Percentiles rank a stretch among this genome's conserved stretches.
Conservation (phyloP, 2,888 invertebrate species). For the Andrena praecox region DNA sequence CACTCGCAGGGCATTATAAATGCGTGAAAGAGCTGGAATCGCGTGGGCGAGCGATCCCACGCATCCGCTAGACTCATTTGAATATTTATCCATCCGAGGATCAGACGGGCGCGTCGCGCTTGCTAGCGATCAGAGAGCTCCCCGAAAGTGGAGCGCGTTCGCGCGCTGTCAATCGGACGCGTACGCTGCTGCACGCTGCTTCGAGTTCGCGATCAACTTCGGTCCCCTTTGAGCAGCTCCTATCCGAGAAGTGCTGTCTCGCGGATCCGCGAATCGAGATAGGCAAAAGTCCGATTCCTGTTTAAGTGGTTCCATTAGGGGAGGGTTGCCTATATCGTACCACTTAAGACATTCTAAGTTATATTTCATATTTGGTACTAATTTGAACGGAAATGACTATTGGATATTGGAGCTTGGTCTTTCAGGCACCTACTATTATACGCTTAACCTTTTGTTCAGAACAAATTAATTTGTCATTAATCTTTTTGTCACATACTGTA, state of each 20-base stretch:
- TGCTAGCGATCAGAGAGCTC: constrained; percentile 21
- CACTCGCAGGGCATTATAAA: constrained; percentile 55
- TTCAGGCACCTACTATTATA: too few relatives aligned
- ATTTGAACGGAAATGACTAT: too few relatives aligned
- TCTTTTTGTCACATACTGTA: too few relatives aligned
- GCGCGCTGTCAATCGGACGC: constrained; percentile 9
- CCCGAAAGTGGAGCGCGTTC: constrained; percentile 46
- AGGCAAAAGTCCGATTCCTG: not conserved
- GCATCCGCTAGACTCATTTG: constrained; percentile 68
- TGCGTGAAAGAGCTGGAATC: constrained; percentile 58
- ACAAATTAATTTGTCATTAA: too few relatives aligned
- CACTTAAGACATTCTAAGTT: too few relatives aligned
- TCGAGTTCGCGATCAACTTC: not conserved
- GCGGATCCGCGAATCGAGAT: not conserved
- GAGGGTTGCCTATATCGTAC: too few relatives aligned
- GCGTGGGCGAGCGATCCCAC: constrained; percentile 74
- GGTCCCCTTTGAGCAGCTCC: not conserved
- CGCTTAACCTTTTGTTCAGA: too few relatives aligned
- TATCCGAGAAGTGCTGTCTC: not conserved
- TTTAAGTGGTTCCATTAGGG: too few relatives aligned
- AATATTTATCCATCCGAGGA: constrained; percentile 70
- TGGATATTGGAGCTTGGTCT: too few relatives aligned
- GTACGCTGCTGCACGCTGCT: not conserved
- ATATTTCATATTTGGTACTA: too few relatives aligned
- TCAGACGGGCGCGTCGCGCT: constrained; percentile 6